Evolutionary conservation across 92 coral and sea anemone species (phyloP).

Genomic region (Siderastrea radians): DNA sequence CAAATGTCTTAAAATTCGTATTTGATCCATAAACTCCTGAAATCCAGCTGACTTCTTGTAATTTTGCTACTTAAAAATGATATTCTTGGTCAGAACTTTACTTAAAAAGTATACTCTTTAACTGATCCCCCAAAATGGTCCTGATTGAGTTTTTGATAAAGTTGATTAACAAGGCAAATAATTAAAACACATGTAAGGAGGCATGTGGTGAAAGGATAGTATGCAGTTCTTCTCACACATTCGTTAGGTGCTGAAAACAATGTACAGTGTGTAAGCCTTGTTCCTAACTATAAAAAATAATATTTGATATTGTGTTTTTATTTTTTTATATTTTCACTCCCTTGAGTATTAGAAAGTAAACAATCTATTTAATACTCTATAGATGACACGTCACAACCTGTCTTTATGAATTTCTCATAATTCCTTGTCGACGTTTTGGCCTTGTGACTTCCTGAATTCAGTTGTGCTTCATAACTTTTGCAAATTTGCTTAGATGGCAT

Average conservation of each 20-base stretch:
- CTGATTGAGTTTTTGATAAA: background rate
- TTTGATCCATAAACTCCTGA: background rate
- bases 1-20: background rate
- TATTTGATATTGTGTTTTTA: background rate
- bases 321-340: constrained; percentile 17
- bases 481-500: background rate
- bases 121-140: background rate
- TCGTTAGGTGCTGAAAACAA: background rate
- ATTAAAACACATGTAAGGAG: background rate
- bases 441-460: constrained; percentile 25
- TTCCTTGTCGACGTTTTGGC: background rate
- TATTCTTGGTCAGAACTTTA: background rate
- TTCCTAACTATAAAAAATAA: background rate
- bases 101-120: background rate
- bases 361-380: constrained; percentile 2
- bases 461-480: constrained; percentile 15
- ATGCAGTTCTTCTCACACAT: background rate
- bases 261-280: background rate
- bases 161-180: background rate
- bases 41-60: background rate
- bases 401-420: constrained; percentile 7
- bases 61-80: background rate
- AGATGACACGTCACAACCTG: background rate
- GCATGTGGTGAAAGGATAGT: background rate
- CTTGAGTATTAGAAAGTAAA: background rate